These are phyloP conservation scores for Thunnus albacares DNA, from an alignment of 2,797 vertebrate species.

Conservation along the genomic window DNA sequence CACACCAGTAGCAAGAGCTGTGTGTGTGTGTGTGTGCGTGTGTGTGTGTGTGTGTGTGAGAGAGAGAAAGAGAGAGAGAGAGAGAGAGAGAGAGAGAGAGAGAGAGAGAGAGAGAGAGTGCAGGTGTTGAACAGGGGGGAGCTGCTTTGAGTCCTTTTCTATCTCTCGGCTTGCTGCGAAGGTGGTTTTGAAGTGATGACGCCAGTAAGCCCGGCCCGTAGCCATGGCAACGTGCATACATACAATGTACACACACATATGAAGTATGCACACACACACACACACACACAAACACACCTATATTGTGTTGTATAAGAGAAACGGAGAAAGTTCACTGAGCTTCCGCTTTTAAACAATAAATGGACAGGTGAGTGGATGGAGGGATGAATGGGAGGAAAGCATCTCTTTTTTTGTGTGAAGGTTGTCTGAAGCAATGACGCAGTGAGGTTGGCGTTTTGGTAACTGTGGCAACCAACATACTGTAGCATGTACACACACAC, in stretches of 20 bases:
- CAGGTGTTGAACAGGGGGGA: conserved; percentile 67
- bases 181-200: conserved; percentile 84
- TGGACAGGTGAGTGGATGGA: conserved; percentile 64
- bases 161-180: conserved; percentile 74
- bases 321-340: conserved; percentile 25
- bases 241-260: conserved; percentile 58
- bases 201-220: conserved; percentile 66
- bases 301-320: conserved; percentile 47
- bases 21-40: conserved; percentile 50
- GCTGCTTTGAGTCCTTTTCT: conserved; percentile 69
- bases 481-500: conserved; percentile 47
- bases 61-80: background rate
- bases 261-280: conserved; percentile 19
- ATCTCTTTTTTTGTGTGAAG: conserved; percentile 69
- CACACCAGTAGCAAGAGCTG: conserved; percentile 52
- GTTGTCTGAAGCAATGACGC: conserved; percentile 82
- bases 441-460: conserved; percentile 85
- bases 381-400: conserved; percentile 61
- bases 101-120: conserved; percentile 21
- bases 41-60: conserved; percentile 42
- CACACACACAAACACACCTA: background rate
- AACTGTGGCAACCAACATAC: conserved; percentile 83
- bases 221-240: conserved; percentile 77
- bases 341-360: conserved; percentile 59
- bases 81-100: conserved; percentile 17